phyloP scores from a whole-genome alignment of 2,113 vertebrate genomes.

The Tretioscincus oriximinensis region DNA sequence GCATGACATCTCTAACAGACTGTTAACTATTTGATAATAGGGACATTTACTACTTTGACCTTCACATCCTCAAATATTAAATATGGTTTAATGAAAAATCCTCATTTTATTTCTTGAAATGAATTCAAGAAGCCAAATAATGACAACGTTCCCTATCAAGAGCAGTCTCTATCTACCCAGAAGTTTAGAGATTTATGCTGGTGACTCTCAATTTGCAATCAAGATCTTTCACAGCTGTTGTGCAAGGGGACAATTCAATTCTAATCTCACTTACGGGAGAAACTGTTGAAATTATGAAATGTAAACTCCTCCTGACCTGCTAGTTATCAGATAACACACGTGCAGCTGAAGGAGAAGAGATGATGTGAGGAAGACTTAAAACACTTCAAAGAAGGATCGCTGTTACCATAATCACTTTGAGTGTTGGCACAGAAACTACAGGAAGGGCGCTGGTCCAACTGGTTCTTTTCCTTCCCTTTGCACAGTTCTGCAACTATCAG shows the following conservation, averaged over 20 bases:
- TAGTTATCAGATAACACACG: constrained; percentile 25
- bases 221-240: constrained; percentile 43
- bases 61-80: background rate
- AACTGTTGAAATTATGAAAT: constrained; percentile 43
- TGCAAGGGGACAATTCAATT: constrained; percentile 29
- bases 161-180: constrained; percentile 8
- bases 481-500: accelerated
- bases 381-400: background rate
- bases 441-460: background rate
- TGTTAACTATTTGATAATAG: background rate
- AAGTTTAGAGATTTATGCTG: constrained; percentile 21
- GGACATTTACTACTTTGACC: background rate
- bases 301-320: constrained; percentile 5
- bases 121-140: constrained; percentile 24
- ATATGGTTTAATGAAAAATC: background rate
- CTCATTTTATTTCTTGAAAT: constrained; percentile 30
- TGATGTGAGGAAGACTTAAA: constrained; percentile 14
- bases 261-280: constrained; percentile 29
- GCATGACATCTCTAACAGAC: background rate
- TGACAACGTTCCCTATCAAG: constrained; percentile 31
- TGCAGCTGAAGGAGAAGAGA: constrained; percentile 28
- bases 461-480: background rate
- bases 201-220: constrained; percentile 3
- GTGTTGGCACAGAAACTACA: background rate
- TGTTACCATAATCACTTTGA: background rate